phyloP scores from a whole-genome alignment of 2,113 vertebrate species.

The Dasyurus viverrinus region DNA sequence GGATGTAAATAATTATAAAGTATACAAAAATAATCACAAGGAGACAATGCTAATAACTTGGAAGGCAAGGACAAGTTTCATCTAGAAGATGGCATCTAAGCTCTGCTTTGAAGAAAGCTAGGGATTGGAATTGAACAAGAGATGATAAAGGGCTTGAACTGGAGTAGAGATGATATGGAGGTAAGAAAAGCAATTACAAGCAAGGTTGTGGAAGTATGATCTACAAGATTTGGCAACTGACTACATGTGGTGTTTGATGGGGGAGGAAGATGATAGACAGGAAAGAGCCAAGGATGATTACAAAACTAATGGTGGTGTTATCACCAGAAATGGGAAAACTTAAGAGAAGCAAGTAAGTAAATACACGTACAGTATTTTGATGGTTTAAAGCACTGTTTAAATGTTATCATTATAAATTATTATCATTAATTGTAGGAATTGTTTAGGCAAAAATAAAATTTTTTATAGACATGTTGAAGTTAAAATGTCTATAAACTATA shows the following conservation, averaged over 20 bases:
- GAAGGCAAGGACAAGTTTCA: not conserved
- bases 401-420: not conserved
- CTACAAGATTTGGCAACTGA: not conserved
- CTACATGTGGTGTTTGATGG: not conserved
- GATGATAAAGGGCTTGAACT: not conserved
- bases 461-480: not conserved
- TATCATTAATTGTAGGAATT: not conserved
- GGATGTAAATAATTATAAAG: not conserved
- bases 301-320: not conserved
- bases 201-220: not conserved
- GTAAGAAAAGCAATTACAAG: not conserved
- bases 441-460: not conserved
- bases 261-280: not conserved
- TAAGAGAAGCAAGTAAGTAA: not conserved
- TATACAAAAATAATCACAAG: not conserved
- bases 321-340: not conserved
- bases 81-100: not conserved
- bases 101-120: not conserved
- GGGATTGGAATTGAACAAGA: not conserved
- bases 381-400: not conserved
- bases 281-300: not conserved
- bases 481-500: not conserved
- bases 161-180: not conserved
- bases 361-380: not conserved
- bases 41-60: not conserved